A percentile compares a stretch with the other conserved stretches of the same genome.
phyloP scores from a whole-genome alignment of 2,113 vertebrate species.

The Stomatorhinus ivindoensis region DNA sequence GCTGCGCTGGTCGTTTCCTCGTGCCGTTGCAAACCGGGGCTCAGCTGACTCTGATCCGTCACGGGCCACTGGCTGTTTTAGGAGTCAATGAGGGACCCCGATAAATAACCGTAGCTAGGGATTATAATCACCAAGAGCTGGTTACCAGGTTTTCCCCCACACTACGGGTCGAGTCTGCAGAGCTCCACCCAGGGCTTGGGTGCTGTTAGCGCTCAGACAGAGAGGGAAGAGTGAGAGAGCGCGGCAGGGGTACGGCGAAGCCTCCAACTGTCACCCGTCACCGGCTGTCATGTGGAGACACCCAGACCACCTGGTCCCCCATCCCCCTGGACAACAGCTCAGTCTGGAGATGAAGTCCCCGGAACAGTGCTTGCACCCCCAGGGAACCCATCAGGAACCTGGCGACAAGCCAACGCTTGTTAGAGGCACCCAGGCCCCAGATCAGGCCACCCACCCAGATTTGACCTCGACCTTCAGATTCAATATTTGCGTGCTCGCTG shows the following conservation, averaged over 20 bases:
- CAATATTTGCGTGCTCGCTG: not conserved
- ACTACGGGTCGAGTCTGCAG: not conserved
- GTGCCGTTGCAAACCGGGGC: not conserved
- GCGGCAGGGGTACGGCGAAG: not conserved
- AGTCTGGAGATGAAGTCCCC: not conserved
- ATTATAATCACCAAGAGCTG: not conserved
- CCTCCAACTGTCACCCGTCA: not conserved
- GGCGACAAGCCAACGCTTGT: slow-evolving; percentile 48
- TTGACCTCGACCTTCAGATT: slow-evolving; percentile 34
- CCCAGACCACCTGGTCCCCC: not conserved
- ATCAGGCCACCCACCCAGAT: slow-evolving; percentile 55
- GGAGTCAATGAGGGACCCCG: not conserved
- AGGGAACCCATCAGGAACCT: slow-evolving; percentile 47
- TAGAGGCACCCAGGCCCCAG: slow-evolving; percentile 46
- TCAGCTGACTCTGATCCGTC: not conserved
- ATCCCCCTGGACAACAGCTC: not conserved
- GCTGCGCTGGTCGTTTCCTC: not conserved
- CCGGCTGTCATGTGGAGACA: not conserved
- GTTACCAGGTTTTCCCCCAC: not conserved
- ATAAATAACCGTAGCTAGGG: not conserved
- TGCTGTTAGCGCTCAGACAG: not conserved
- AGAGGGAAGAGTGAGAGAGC: not conserved
- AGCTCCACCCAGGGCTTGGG: not conserved
- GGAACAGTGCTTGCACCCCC: slow-evolving; percentile 37
- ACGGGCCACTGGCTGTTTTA: not conserved